These are phyloP conservation scores for Patella ulyssiponensis DNA, from an alignment of 2,888 invertebrate species.

Conservation along the genomic window DNA sequence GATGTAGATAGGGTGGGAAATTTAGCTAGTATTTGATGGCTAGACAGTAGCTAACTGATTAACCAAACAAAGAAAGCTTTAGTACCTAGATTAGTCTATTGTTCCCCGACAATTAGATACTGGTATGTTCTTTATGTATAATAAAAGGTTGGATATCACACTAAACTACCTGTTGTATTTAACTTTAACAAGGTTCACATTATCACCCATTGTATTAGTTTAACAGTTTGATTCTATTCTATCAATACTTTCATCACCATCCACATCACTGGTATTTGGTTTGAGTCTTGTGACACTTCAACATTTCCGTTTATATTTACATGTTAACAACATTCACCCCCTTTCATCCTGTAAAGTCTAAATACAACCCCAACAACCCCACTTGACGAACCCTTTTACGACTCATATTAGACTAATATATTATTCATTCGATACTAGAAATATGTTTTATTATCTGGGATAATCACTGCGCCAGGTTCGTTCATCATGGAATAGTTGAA, in stretches of 20 bases:
- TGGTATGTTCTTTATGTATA: background rate
- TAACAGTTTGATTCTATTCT: background rate
- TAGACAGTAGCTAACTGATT: background rate
- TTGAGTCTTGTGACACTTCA: background rate
- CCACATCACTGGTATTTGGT: no score
- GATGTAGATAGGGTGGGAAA: background rate
- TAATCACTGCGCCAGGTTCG: no score
- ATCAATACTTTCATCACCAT: background rate
- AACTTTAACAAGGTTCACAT: background rate
- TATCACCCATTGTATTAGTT: background rate
- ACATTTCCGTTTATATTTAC: background rate
- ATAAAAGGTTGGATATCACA: no score
- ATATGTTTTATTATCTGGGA: no score
- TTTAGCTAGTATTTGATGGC: background rate
- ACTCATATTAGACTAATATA: no score
- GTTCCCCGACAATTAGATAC: background rate
- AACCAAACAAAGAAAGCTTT: background rate
- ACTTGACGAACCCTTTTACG: no score
- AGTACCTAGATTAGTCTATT: constrained; percentile 1
- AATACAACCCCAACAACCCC: no score
- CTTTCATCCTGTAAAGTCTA: no score
- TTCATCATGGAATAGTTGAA: background rate
- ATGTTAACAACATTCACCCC: background rate
- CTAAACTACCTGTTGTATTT: no score
- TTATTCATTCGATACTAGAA: no score